Evolutionary conservation across 2,113 vertebrate genomes (phyloP).

Genomic region (Cinclus cinclus): DNA sequence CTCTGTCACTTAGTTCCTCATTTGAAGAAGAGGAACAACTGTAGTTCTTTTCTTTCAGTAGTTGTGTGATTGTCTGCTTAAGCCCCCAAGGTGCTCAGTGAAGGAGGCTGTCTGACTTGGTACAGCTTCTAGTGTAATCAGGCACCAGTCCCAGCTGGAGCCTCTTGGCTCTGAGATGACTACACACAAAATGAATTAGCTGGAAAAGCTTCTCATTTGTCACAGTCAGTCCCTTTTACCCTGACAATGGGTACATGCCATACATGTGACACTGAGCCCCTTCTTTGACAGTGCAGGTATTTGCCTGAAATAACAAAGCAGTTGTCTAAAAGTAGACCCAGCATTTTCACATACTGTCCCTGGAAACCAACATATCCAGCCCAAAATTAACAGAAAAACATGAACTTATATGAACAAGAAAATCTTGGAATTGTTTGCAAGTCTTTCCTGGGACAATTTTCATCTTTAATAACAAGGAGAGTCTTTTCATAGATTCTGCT

Average conservation of each 20-base stretch:
- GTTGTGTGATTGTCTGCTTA: constrained; percentile 5
- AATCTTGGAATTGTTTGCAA: neutral
- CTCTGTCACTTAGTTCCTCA: neutral
- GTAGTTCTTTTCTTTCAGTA: neutral
- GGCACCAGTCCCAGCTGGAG: constrained; percentile 4
- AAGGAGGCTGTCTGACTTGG: constrained; percentile 21
- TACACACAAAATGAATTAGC: constrained; percentile 33
- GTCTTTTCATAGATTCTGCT: neutral
- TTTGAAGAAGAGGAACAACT: constrained; percentile 18
- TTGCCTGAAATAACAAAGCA: neutral
- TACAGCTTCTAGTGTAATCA: constrained; percentile 17
- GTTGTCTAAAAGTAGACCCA: neutral
- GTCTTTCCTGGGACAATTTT: neutral
- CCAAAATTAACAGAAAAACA: neutral
- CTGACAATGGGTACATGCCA: neutral
- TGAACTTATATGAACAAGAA: neutral
- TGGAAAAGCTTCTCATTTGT: constrained; percentile 43
- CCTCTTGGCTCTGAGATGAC: constrained; percentile 11
- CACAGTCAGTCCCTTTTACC: neutral
- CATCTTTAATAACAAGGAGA: neutral
- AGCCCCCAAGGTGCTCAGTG: constrained; percentile 14
- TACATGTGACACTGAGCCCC: neutral
- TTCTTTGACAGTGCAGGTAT: neutral
- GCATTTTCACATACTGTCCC: neutral
- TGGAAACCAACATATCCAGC: neutral